Evolutionary conservation across 2,797 vertebrate species (phyloP).

Genomic region (Xiphorhynchus erythropygius): DNA sequence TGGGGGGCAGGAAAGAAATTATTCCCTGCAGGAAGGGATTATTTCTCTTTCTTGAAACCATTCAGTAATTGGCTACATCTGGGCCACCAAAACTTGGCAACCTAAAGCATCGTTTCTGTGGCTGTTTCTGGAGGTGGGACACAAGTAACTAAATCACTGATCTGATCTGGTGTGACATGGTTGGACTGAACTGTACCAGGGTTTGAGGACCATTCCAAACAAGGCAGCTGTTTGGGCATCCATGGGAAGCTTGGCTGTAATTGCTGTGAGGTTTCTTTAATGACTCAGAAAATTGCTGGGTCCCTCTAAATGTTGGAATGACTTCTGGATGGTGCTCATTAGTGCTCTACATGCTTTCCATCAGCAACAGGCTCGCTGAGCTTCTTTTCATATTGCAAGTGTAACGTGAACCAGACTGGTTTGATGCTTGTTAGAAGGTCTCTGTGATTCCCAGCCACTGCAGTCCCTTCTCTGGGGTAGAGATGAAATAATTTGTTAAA

Average conservation of each 20-base stretch:
- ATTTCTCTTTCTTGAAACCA: neutral
- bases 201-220: neutral
- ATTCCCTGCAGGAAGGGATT: conserved; percentile 8
- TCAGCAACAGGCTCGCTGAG: neutral
- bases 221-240: neutral
- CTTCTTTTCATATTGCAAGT: neutral
- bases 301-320: conserved; percentile 35
- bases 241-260: neutral
- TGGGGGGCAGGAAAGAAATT: neutral
- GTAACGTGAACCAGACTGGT: neutral
- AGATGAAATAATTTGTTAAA: neutral
- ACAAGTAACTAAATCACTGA: neutral
- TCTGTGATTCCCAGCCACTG: neutral
- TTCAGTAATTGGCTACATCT: conserved; percentile 42
- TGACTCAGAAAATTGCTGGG: conserved; percentile 49
- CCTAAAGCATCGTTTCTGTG: neutral
- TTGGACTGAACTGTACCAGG: accelerated
- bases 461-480: neutral
- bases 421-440: neutral
- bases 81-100: neutral
- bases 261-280: conserved; percentile 39
- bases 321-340: conserved; percentile 52
- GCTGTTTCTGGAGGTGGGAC: conserved; percentile 1
- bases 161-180: neutral
- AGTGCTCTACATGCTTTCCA: conserved; percentile 43